These are phyloP conservation scores for Lophius piscatorius DNA, from an alignment of 2,113 vertebrate genomes.

Conservation along the genomic window DNA sequence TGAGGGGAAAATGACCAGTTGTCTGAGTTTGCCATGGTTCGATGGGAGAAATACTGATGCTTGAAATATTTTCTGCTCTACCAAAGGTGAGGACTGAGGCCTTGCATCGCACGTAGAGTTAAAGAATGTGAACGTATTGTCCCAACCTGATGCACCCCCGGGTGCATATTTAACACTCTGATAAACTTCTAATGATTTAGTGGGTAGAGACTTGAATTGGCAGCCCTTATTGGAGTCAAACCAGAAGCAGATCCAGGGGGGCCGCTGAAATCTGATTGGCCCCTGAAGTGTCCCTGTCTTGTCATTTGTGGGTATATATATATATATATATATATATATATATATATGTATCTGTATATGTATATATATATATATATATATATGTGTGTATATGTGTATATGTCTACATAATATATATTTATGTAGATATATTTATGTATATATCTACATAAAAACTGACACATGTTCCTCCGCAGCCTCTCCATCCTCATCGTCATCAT, in stretches of 20 bases:
- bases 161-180: not conserved
- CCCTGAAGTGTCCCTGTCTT: too few species aligned
- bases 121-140: slow-evolving; percentile 17
- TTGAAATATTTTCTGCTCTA: slow-evolving; percentile 3
- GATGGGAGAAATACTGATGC: slow-evolving; percentile 29
- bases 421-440: too few species aligned
- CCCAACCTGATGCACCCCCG: slow-evolving; percentile 13
- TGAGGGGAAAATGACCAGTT: slow-evolving; percentile 27
- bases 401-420: too few species aligned
- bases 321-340: too few species aligned
- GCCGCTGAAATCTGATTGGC: too few species aligned
- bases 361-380: too few species aligned
- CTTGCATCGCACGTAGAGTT: slow-evolving; percentile 9
- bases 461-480: too few species aligned
- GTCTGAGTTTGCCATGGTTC: slow-evolving; percentile 30
- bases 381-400: too few species aligned
- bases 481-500: too few species aligned
- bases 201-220: not conserved
- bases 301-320: too few species aligned
- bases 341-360: too few species aligned
- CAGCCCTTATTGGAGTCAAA: slow-evolving; percentile 1
- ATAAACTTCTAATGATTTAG: not conserved
- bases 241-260: not conserved
- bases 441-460: too few species aligned
- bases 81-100: slow-evolving; percentile 14